phyloP scores from a whole-genome alignment of 2,797 vertebrate genomes.

The Pseudomugil tenellus region DNA sequence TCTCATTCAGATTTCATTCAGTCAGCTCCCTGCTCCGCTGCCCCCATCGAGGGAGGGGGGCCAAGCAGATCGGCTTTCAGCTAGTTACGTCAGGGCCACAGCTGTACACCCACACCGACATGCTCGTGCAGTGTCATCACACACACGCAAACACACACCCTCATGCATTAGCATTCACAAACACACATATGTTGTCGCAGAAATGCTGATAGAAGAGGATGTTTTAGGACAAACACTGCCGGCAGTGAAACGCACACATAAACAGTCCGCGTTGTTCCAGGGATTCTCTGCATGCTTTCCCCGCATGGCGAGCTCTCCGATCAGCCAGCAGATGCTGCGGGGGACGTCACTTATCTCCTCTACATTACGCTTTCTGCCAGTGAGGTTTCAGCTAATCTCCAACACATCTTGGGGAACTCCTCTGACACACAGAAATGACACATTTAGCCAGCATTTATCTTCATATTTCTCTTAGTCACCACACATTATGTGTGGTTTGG shows the following conservation, averaged over 20 bases:
- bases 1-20: constrained; percentile 58
- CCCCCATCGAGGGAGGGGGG: constrained; percentile 10
- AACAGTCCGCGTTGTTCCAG: background rate
- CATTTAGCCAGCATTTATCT: constrained; percentile 36
- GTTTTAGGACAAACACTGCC: constrained; percentile 35
- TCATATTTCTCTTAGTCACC: constrained; percentile 54
- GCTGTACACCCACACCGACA: constrained; percentile 59
- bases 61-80: constrained; percentile 45
- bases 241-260: background rate
- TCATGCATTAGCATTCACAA: constrained; percentile 25
- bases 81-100: constrained; percentile 65
- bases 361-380: constrained; percentile 31
- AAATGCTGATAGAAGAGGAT: constrained; percentile 12
- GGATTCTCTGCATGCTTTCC: background rate
- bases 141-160: constrained; percentile 20
- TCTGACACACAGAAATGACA: constrained; percentile 53
- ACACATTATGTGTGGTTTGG: background rate
- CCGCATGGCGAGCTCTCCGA: background rate
- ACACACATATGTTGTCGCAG: constrained; percentile 2
- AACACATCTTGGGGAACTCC: constrained; percentile 56
- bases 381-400: constrained; percentile 46
- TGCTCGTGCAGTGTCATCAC: constrained; percentile 44
- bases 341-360: constrained; percentile 27
- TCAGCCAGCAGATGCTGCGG: constrained; percentile 20
- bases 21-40: constrained; percentile 27